Evolutionary conservation across 2,797 vertebrate genomes (phyloP).

Genomic region (Chloroceryle amazona): DNA sequence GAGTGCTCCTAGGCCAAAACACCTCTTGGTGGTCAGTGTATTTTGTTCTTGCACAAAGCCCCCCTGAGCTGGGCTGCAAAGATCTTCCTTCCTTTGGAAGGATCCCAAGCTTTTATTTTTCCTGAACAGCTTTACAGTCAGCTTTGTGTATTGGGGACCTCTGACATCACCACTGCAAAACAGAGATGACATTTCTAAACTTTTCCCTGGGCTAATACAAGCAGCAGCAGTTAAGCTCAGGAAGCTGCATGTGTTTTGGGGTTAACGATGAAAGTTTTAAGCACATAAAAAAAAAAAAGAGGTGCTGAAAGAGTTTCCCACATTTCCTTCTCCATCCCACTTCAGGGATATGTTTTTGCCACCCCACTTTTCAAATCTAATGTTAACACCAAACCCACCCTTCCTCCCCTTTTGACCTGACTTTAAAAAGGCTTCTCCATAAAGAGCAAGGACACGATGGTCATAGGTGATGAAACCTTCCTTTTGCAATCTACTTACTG

Average conservation of each 20-base stretch:
- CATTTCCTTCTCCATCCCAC: neutral
- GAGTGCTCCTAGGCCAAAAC: neutral
- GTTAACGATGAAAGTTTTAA: neutral
- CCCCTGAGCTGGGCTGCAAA: neutral
- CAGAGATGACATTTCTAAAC: neutral
- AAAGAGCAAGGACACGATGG: neutral
- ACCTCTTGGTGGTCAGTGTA: neutral
- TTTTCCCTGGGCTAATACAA: neutral
- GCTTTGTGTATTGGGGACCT: neutral
- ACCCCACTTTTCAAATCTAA: neutral
- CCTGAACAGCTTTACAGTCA: neutral
- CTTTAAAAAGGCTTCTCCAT: neutral
- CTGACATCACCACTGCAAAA: neutral
- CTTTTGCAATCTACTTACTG: neutral
- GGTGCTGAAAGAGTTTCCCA: accelerated
- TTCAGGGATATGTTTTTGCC: neutral
- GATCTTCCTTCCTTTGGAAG: neutral
- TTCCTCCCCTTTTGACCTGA: neutral
- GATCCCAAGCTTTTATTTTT: neutral
- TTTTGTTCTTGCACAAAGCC: neutral
- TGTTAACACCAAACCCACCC: neutral
- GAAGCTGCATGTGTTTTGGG: neutral
- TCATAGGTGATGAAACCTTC: neutral
- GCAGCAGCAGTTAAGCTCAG: neutral
- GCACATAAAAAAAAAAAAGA: neutral